These are phyloP conservation scores for Solenopsis fugax DNA, from an alignment of 1,140 invertebrate species.

Conservation along the genomic window DNA sequence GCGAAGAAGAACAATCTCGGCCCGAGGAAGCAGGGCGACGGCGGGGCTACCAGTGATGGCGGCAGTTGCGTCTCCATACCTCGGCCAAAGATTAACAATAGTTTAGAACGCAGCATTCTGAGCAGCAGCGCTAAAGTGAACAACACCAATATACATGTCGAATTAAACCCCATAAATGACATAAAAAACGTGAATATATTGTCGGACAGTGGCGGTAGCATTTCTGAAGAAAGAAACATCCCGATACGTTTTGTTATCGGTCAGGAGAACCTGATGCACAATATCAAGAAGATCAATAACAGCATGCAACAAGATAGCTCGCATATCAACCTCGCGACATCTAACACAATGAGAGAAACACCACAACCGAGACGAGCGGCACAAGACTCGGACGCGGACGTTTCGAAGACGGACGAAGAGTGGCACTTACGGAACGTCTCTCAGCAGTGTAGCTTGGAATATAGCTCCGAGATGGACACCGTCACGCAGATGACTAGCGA, in stretches of 20 bases:
- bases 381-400: conserved; percentile 83
- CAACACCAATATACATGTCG: conserved; percentile 92
- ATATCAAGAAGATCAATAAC: conserved; percentile 79
- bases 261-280: conserved; percentile 78
- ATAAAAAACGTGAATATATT: conserved; percentile 89
- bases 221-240: conserved; percentile 83
- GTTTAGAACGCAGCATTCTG: conserved; percentile 89
- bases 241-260: conserved; percentile 83
- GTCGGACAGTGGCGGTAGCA: conserved; percentile 88
- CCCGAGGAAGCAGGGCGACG: conserved; percentile 88
- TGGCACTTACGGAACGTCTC: conserved; percentile 87
- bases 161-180: conserved; percentile 87
- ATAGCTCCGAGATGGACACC: conserved; percentile 92
- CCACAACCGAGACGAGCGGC: conserved; percentile 30
- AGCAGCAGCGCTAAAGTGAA: conserved; percentile 91
- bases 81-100: conserved; percentile 86
- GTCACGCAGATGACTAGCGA: conserved; percentile 88
- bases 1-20: conserved; percentile 90
- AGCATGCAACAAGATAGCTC: conserved; percentile 77
- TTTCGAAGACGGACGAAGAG: conserved; percentile 85
- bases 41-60: conserved; percentile 88
- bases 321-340: conserved; percentile 64
- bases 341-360: conserved; percentile 40
- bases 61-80: conserved; percentile 85
- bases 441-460: conserved; percentile 89